These are phyloP conservation scores for Heliconius congener DNA, from an alignment of 1,140 invertebrate species.

Conservation along the genomic window DNA sequence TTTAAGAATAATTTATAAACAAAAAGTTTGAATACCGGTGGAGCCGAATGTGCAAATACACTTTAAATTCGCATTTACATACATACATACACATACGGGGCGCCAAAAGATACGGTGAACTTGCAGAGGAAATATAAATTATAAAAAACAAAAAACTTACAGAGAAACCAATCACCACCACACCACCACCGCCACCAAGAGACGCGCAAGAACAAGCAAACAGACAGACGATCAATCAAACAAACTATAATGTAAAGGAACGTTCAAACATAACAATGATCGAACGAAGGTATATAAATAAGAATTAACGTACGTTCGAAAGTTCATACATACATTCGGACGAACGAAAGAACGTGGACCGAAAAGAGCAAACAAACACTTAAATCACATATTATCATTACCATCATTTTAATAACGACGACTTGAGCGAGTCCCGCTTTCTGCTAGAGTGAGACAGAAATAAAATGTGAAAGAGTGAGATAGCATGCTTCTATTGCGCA, in stretches of 20 bases:
- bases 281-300: background rate
- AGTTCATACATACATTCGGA: background rate
- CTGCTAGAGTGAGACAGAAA: constrained; percentile 49
- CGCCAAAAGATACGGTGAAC: too few species aligned
- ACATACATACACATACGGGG: too few species aligned
- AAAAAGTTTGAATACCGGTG: too few species aligned
- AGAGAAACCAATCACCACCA: constrained; percentile 31
- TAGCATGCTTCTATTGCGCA: background rate
- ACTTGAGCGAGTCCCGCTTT: constrained; percentile 56
- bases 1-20: background rate
- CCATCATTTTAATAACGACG: constrained; percentile 60
- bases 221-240: background rate
- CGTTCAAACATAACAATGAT: too few species aligned
- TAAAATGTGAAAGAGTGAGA: constrained; percentile 11
- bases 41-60: too few species aligned
- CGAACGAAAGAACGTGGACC: background rate
- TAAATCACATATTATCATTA: constrained; percentile 45
- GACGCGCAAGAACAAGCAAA: constrained; percentile 22
- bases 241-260: background rate
- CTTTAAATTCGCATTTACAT: too few species aligned
- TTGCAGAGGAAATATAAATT: too few species aligned
- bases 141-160: constrained; percentile 21
- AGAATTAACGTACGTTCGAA: background rate
- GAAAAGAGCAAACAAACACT: constrained; percentile 37
- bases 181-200: constrained; percentile 7